A percentile compares a stretch with the other conserved stretches of the same genome.
These are phyloP conservation scores for Ctenopoma multispine DNA, from an alignment of 2,797 vertebrate genomes.

Conservation along the genomic window DNA sequence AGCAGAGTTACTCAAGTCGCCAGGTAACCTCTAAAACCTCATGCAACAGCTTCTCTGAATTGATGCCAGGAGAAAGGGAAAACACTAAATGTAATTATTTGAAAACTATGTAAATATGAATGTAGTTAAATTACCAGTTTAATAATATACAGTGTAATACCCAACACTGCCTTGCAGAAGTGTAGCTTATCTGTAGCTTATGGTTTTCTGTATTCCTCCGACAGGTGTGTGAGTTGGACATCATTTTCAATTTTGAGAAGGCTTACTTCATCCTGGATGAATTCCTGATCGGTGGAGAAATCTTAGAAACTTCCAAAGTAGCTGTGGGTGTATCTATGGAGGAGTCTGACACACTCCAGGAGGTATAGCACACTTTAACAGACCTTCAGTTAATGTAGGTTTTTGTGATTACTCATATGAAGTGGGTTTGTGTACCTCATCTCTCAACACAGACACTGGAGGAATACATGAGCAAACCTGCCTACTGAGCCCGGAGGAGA, in stretches of 20 bases:
- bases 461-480: slow-evolving; percentile 93
- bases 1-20: too few species aligned
- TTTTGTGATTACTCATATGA: neutral
- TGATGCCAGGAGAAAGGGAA: too few species aligned
- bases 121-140: too few species aligned
- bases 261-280: slow-evolving; percentile 96
- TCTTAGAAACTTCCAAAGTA: slow-evolving; percentile 93
- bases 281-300: slow-evolving; percentile 93
- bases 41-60: too few species aligned
- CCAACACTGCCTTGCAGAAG: neutral
- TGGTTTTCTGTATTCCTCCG: neutral
- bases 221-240: slow-evolving; percentile 96
- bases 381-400: neutral
- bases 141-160: too few species aligned
- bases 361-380: slow-evolving; percentile 80
- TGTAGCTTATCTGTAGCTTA: neutral
- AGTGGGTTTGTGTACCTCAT: slow-evolving; percentile 20
- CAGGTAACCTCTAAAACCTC: too few species aligned
- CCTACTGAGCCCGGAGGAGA: slow-evolving; percentile 84
- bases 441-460: slow-evolving; percentile 88
- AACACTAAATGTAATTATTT: too few species aligned
- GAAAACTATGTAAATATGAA: too few species aligned
- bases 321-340: slow-evolving; percentile 87
- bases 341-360: slow-evolving; percentile 92
- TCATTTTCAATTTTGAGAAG: slow-evolving; percentile 97